Base-by-base conservation (phyloP, 2,113 vertebrate species). In the Castor canadensis region DNA sequence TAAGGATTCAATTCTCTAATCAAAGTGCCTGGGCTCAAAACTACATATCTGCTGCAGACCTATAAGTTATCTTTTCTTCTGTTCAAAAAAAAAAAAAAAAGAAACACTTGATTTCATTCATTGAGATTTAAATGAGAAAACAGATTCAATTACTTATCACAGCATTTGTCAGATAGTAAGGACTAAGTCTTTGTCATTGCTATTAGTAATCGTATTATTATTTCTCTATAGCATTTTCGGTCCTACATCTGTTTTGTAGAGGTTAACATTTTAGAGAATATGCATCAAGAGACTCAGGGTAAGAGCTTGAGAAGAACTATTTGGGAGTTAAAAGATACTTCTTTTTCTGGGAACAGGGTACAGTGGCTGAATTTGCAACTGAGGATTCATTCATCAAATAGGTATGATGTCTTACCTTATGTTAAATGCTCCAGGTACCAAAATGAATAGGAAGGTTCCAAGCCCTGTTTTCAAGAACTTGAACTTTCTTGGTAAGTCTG, bases 1-100 rank as follows among this genome's bases (percentile, higher is more conserved):
- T 75, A 85, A 87, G 66, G 90, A 86, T 43, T 22, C 30, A 67
- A 45, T 75, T 90, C 58, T 91, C 19, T 92, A 45, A 77, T 89
- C 77, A 86, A 17, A 89, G 13, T 71, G 9, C 6, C 38, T 80
- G 9, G 1, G 11, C 28, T 95, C 56, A 64, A 71, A 87, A 92
- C 52, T 35, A 72, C 30, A n/a, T 76, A 60, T 10, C 32, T 86
- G 38, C 24, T 58, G 2, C 15, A 83, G 45, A 62, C 5, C 49
- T 73, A 87, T 38, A 95, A 85, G 4, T 94, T 72, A 24, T 54
- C 84, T 67, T 30, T 30, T 64, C 43, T 47, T 92, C 32, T 56
- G 11, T 54, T 76, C 6, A 91, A 38, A 58, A 49, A 60, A 47
- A 49, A n/a, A 9, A 58, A 6, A 9, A 66, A 9, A 80, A 83